These are phyloP conservation scores for Alosa sapidissima DNA, from an alignment of 2,797 vertebrate genomes.

Conservation along the genomic window DNA sequence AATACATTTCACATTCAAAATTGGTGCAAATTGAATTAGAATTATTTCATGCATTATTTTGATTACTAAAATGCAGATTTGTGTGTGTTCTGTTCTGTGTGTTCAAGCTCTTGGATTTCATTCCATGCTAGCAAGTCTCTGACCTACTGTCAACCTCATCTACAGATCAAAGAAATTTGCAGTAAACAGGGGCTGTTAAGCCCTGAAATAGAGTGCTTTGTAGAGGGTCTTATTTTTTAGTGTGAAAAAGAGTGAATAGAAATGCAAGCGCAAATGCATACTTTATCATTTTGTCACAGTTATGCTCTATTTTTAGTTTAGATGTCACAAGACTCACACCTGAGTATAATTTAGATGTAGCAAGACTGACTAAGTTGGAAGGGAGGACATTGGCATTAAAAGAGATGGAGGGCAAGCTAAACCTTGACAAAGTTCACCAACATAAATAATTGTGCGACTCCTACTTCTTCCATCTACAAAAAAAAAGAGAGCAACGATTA, in stretches of 20 bases:
- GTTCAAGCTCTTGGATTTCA: not conserved
- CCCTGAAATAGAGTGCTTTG: not conserved
- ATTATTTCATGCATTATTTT: not conserved
- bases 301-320: not conserved
- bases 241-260: not conserved
- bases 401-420: slow-evolving; percentile 30
- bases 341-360: too few relatives aligned
- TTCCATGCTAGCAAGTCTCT: not conserved
- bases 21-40: not conserved
- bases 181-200: not conserved
- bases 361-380: not conserved
- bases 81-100: not conserved
- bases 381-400: not conserved
- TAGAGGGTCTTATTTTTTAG: not conserved
- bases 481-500: slow-evolving; percentile 23
- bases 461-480: not conserved
- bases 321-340: not conserved
- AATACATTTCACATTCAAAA: not conserved
- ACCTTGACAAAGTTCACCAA: slow-evolving; percentile 16
- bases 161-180: not conserved
- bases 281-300: not conserved
- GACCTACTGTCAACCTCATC: not conserved
- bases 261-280: not conserved
- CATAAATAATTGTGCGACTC: slow-evolving; percentile 32
- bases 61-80: not conserved